phyloP scores from a whole-genome alignment of 2,113 vertebrate genomes.

The Pelecanus crispus region DNA sequence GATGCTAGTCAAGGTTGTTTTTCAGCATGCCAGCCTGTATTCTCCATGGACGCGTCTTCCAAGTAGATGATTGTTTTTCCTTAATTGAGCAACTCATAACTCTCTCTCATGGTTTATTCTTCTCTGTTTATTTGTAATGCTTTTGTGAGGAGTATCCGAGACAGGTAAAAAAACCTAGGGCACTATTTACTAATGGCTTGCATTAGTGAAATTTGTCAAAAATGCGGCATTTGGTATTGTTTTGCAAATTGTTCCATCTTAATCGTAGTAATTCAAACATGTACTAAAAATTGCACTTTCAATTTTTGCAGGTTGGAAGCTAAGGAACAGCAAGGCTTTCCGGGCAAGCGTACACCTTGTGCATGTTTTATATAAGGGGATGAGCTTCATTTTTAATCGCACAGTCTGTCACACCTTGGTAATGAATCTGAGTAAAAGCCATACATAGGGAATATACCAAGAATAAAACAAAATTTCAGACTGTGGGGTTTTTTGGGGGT shows the following conservation, averaged over 20 bases:
- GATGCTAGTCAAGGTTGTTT: neutral
- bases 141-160: neutral
- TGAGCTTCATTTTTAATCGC: neutral
- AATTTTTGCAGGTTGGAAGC: neutral
- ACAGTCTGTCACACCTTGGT: neutral
- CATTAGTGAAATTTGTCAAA: neutral
- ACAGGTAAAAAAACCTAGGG: neutral
- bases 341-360: neutral
- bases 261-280: neutral
- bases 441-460: neutral
- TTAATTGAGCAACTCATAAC: neutral
- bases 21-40: neutral
- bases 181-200: neutral
- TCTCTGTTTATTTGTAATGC: neutral
- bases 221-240: neutral
- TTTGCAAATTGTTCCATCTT: neutral
- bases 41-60: neutral
- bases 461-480: neutral
- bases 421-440: neutral
- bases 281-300: neutral
- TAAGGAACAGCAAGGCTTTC: neutral
- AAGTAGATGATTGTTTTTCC: neutral
- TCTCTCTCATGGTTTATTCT: neutral
- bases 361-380: neutral
- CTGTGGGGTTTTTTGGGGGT: fast-evolving